These are phyloP conservation scores for Campylomormyrus tamandua DNA, from an alignment of 2,113 vertebrate genomes.

Conservation along the genomic window DNA sequence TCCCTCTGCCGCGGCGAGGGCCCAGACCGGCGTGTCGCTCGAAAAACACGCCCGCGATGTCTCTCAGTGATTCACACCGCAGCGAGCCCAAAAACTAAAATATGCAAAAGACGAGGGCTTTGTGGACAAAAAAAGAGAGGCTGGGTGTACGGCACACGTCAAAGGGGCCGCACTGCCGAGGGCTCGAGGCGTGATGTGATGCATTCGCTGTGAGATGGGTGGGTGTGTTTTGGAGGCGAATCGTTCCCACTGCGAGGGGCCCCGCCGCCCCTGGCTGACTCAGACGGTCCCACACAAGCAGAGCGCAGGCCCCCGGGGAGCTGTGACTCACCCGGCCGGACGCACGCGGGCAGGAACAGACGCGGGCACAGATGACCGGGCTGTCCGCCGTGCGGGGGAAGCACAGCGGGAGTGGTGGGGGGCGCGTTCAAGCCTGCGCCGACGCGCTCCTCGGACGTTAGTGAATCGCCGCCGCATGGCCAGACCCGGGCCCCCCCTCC, in stretches of 20 bases:
- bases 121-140: not conserved
- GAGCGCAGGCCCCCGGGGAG: not conserved
- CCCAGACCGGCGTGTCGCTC: not conserved
- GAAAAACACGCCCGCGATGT: not conserved
- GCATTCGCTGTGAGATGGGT: conserved; percentile 15
- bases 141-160: not conserved
- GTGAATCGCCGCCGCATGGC: not conserved
- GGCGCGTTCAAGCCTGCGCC: not conserved
- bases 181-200: conserved; percentile 10
- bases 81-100: not conserved
- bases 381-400: conserved; percentile 13
- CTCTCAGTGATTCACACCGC: not conserved
- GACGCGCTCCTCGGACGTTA: not conserved
- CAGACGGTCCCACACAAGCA: conserved; percentile 35
- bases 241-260: conserved; percentile 33
- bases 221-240: conserved; percentile 30
- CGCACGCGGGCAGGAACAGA: conserved; percentile 11
- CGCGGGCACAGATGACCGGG: conserved; percentile 17
- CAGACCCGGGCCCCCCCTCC: not conserved
- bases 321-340: conserved; percentile 19
- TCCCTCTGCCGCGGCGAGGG: not conserved
- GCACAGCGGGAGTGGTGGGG: conserved; percentile 14
- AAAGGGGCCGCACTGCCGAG: not conserved
- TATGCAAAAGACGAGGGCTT: not conserved
- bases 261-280: conserved; percentile 31